Percentiles rank a stretch among this genome's conserved stretches.
phyloP scores from a whole-genome alignment of 2,797 vertebrate species.

The Hemitrygon akajei region DNA sequence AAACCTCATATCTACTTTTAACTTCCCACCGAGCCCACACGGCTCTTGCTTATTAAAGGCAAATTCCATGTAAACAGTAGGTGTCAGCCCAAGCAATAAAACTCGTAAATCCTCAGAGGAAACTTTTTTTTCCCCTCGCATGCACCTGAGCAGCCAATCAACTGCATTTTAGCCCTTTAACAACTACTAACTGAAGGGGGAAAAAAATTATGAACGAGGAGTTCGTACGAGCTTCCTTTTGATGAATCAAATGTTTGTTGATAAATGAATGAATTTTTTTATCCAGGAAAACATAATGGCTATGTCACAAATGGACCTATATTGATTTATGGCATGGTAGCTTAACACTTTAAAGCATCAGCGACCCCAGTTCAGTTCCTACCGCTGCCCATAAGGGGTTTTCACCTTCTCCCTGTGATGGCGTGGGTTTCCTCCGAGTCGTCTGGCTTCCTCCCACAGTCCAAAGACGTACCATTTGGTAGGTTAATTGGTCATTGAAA shows the following conservation, averaged over 20 bases:
- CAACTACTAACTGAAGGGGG: background rate
- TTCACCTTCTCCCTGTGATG: no score
- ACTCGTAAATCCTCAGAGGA: background rate
- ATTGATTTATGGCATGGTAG: no score
- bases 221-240: background rate
- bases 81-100: conserved; percentile 17
- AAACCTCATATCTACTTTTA: background rate
- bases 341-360: no score
- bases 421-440: no score
- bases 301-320: background rate
- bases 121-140: no score
- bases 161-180: background rate
- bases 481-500: no score
- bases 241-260: background rate
- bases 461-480: no score
- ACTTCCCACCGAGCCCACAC: background rate
- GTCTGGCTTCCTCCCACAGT: no score
- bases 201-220: background rate
- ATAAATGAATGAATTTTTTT: no score
- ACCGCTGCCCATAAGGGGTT: no score
- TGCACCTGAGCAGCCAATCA: background rate
- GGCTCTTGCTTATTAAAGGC: conserved; percentile 15
- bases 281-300: background rate
- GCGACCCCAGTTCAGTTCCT: no score
- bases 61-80: conserved; percentile 9